Evolutionary conservation across 30 jellyfish, hydroid and myxozoan genomes (phyloP).

Genomic region (Sanderia malayensis): DNA sequence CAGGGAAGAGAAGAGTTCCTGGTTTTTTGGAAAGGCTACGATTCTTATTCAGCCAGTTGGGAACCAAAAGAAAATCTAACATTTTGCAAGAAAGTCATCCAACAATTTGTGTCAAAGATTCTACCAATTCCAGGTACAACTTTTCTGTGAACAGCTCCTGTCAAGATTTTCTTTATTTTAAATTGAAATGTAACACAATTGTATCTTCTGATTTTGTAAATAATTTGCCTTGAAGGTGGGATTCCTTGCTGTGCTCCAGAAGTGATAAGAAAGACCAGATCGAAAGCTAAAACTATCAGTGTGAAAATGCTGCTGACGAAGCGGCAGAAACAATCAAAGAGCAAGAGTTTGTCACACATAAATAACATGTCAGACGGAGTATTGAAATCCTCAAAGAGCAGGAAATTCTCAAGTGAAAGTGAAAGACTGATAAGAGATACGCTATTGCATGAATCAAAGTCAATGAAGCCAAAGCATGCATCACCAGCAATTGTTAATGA

Average conservation of each 20-base stretch:
- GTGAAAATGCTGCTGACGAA: conserved; percentile 72
- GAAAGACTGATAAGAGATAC: conserved; percentile 86
- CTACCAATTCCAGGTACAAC: conserved; percentile 87
- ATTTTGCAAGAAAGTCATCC: conserved; percentile 72
- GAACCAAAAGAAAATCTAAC: conserved; percentile 87
- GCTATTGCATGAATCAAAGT: conserved; percentile 82
- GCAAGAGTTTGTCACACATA: conserved; percentile 5
- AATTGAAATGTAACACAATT: too few species aligned
- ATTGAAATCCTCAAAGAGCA: not conserved
- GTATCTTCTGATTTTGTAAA: too few species aligned
- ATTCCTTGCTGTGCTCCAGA: conserved; percentile 73
- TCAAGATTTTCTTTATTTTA: too few species aligned
- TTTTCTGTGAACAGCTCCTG: not conserved
- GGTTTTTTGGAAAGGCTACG: conserved; percentile 94
- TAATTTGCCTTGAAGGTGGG: too few species aligned
- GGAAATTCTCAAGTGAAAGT: conserved; percentile 64
- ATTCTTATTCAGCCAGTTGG: conserved; percentile 82
- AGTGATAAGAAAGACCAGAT: conserved; percentile 39
- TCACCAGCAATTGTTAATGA: conserved; percentile 65
- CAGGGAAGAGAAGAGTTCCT: conserved; percentile 75
- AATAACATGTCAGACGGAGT: conserved; percentile 34
- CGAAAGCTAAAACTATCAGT: conserved; percentile 49
- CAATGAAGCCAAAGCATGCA: conserved; percentile 55
- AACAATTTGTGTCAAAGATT: conserved; percentile 53
- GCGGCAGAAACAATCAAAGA: conserved; percentile 12